Conservation (phyloP, 2,888 invertebrate species). For the Drosophila paramelanica region DNA sequence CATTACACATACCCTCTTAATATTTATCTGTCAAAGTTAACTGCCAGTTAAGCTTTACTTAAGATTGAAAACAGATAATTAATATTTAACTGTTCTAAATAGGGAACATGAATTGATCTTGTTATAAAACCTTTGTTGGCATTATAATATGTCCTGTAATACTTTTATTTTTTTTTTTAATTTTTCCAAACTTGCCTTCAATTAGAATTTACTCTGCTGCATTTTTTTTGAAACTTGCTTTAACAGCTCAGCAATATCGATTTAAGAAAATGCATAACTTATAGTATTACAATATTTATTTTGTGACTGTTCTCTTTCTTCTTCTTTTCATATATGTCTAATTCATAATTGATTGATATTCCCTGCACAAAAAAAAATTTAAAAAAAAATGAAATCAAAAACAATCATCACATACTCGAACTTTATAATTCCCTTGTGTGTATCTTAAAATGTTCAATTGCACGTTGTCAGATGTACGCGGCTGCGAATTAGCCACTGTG, state of each 20-base stretch:
- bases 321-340: conserved; percentile 61
- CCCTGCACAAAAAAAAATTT: conserved; percentile 9
- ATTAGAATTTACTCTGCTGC: neutral
- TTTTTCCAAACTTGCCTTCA: no score
- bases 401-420: conserved; percentile 31
- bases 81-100: neutral
- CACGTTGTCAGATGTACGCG: conserved; percentile 73
- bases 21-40: no score
- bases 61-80: neutral
- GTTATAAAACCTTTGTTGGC: neutral
- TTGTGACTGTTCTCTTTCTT: conserved; percentile 58
- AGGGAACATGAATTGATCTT: neutral
- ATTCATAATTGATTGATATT: conserved; percentile 35
- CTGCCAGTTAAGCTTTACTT: no score
- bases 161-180: no score
- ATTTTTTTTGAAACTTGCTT: neutral
- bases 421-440: conserved; percentile 32
- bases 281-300: conserved; percentile 41
- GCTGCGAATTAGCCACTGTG: conserved; percentile 51
- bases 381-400: conserved; percentile 16
- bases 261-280: conserved; percentile 12
- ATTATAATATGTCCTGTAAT: no score
- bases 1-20: no score
- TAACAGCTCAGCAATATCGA: conserved; percentile 15
- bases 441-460: conserved; percentile 27